A percentile compares a stretch with the other conserved stretches of the same genome.
phyloP scores from a whole-genome alignment of 2,797 vertebrate genomes.

The Smutsia temminckii region DNA sequence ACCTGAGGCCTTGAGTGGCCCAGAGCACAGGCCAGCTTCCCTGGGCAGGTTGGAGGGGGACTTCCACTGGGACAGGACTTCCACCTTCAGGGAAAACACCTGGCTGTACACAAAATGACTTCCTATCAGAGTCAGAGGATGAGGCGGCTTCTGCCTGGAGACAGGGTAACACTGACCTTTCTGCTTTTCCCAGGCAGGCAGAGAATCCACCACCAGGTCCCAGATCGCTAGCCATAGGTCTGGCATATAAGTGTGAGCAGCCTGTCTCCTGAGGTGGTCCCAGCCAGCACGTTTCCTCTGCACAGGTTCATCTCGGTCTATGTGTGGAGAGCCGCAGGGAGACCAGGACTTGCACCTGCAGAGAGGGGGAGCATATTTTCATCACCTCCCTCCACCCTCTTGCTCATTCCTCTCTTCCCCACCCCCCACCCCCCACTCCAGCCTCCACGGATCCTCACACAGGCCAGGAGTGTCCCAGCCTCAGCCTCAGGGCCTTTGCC shows the following conservation, averaged over 20 bases:
- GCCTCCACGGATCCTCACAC: accelerated
- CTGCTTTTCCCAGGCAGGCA: not conserved
- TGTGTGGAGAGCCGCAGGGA: accelerated
- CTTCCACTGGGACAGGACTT: not conserved
- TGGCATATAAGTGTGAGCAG: accelerated
- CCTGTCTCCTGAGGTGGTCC: not conserved
- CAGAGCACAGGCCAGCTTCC: not conserved
- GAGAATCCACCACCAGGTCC: not conserved
- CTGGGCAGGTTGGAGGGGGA: not conserved
- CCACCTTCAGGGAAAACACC: not conserved
- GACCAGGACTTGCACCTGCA: accelerated
- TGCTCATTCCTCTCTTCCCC: no score
- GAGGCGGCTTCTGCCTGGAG: not conserved
- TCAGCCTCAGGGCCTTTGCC: not conserved
- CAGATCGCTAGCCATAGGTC: not conserved
- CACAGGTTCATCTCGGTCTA: accelerated
- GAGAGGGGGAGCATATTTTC: accelerated
- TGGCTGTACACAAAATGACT: not conserved
- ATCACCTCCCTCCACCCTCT: no score
- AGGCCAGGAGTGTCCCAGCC: not conserved
- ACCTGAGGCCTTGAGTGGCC: not conserved
- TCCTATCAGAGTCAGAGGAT: not conserved
- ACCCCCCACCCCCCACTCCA: not conserved
- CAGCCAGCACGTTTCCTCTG: not conserved
- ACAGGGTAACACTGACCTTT: not conserved